Percentiles rank a stretch among this genome's conserved stretches.
Conservation (phyloP, 1,140 invertebrate genomes). For the Leguminivora glycinivorella region DNA sequence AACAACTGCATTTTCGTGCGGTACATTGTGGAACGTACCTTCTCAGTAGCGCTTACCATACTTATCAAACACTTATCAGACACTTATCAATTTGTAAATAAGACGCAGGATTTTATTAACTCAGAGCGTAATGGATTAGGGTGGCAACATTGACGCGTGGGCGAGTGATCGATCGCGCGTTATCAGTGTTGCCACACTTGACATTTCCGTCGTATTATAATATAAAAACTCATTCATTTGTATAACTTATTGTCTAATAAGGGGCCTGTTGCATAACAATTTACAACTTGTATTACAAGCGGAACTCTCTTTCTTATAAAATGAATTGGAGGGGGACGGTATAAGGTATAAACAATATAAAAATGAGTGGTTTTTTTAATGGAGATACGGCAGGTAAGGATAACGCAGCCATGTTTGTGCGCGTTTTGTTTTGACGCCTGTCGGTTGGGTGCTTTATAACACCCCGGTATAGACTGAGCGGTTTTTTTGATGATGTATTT, state of each 20-base stretch:
- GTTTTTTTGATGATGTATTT: conserved; percentile 7
- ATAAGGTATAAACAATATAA: too few species aligned
- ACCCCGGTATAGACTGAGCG: conserved; percentile 13
- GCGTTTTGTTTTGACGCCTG: conserved; percentile 27
- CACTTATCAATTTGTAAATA: conserved; percentile 68
- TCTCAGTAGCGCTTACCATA: conserved; percentile 47
- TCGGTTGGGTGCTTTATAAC: conserved; percentile 13
- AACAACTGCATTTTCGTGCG: neutral
- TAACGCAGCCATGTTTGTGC: neutral
- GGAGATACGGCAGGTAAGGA: neutral
- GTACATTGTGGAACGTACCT: conserved; percentile 1
- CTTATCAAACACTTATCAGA: conserved; percentile 51
- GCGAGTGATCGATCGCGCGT: conserved; percentile 53
- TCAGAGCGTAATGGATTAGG: conserved; percentile 63
- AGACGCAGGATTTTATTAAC: conserved; percentile 54
- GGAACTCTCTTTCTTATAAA: too few species aligned
- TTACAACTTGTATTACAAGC: too few species aligned
- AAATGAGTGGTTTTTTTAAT: neutral
- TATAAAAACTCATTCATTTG: neutral
- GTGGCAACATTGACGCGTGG: conserved; percentile 44
- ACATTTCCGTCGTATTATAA: neutral
- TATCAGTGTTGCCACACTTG: conserved; percentile 35
- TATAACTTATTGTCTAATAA: neutral
- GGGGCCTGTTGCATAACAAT: too few species aligned
- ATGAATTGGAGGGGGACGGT: too few species aligned